Conservation (phyloP, 2,888 invertebrate genomes). For the Aspidapion aeneum region DNA sequence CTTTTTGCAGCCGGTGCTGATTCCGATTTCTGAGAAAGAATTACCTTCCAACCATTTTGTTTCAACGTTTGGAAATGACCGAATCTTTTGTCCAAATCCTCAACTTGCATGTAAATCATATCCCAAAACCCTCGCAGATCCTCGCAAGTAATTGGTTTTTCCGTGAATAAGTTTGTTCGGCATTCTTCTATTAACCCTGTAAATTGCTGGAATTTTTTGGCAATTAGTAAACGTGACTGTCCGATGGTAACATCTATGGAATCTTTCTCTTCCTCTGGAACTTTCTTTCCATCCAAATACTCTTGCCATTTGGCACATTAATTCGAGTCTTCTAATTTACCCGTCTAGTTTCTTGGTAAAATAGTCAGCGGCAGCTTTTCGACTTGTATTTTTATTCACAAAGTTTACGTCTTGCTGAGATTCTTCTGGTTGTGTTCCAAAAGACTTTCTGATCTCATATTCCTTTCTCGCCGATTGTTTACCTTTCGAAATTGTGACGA, state of each 20-base stretch:
- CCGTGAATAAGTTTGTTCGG: constrained; percentile 47
- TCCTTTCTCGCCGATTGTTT: constrained; percentile 58
- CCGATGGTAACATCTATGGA: constrained; percentile 69
- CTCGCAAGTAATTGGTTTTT: constrained; percentile 56
- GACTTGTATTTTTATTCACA: constrained; percentile 29
- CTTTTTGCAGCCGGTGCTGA: constrained; percentile 23
- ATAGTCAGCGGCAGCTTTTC: constrained; percentile 44
- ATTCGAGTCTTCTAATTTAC: constrained; percentile 53
- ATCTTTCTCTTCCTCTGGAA: constrained; percentile 55
- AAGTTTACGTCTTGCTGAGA: background rate
- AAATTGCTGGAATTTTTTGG: constrained; percentile 77
- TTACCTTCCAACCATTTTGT: constrained; percentile 52
- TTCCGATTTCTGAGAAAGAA: constrained; percentile 35
- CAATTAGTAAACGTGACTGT: constrained; percentile 71
- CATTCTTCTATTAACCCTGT: constrained; percentile 40
- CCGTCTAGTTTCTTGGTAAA: constrained; percentile 49
- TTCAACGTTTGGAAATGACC: constrained; percentile 50
- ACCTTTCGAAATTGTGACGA: constrained; percentile 40
- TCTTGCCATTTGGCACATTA: constrained; percentile 56
- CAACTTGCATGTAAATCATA: constrained; percentile 74
- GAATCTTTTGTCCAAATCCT: constrained; percentile 62
- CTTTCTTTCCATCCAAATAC: constrained; percentile 41
- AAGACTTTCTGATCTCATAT: constrained; percentile 37
- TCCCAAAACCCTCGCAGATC: constrained; percentile 90
- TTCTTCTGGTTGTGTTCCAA: background rate